Evolutionary conservation across 2,888 invertebrate genomes (phyloP).

Genomic region (Tholera decimalis): DNA sequence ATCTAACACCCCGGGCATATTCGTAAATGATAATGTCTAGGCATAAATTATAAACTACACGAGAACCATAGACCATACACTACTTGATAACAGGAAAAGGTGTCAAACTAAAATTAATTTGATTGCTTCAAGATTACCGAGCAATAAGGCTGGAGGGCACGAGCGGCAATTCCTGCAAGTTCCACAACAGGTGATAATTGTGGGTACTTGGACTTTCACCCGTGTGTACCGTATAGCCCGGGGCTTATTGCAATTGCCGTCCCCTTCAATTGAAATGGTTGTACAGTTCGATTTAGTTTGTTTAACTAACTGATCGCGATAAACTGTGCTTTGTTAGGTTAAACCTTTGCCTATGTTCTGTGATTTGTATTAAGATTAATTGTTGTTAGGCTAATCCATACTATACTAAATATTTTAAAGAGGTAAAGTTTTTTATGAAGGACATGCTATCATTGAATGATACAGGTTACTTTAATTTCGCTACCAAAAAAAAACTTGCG

Average conservation of each 20-base stretch:
- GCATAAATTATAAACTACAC: conserved; percentile 44
- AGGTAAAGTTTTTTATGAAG: too few relatives aligned
- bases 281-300: conserved; percentile 58
- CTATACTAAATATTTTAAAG: not conserved
- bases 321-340: conserved; percentile 37
- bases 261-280: conserved; percentile 61
- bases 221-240: conserved; percentile 42
- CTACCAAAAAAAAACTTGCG: too few relatives aligned
- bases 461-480: too few relatives aligned
- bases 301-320: conserved; percentile 58
- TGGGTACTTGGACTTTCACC: conserved; percentile 69
- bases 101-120: conserved; percentile 70
- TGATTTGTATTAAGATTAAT: conserved; percentile 1
- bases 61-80: conserved; percentile 47
- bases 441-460: too few relatives aligned
- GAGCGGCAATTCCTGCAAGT: conserved; percentile 55
- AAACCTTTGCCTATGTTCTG: conserved; percentile 27
- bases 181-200: conserved; percentile 66
- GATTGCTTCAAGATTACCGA: conserved; percentile 66
- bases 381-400: not conserved
- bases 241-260: conserved; percentile 61
- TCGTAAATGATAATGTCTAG: conserved; percentile 52
- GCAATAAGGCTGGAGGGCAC: conserved; percentile 66
- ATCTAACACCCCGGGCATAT: conserved; percentile 43
- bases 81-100: conserved; percentile 65